Evolutionary conservation across 2,888 invertebrate genomes (phyloP), one percentile per base, ranked within the genome.

Genomic region (Drosophila leonis): DNA sequence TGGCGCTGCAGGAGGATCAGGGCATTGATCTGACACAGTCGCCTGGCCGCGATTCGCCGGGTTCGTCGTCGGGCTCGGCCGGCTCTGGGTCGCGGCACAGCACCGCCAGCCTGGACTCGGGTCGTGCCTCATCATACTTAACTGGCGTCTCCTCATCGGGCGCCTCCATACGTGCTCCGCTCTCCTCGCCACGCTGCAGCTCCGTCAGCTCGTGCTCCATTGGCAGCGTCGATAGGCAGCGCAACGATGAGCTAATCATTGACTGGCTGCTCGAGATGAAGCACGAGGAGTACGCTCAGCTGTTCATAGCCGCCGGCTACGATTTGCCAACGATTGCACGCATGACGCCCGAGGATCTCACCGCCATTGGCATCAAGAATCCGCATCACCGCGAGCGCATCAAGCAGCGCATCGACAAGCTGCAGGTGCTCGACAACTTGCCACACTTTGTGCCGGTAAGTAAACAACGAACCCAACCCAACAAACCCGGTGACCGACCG

Each of bases 251-350:
- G 93, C 96, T 99, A 79, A 96, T 99, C 90, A 97, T 96, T 93
- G 97, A 97, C 72, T 99, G 99, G 98, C 94, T 99, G 91, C 95
- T 97, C 69, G 98, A 98, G 91, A 94, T 98, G 73, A 95, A 99
- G 46, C 98, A 98, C 94, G 98, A 98, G 92, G 98, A 98, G 92
- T 99, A 99, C 94, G 97, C 97, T 80, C 95, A 97, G 54, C 95
- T 98, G 67, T 99, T 99, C 93, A 95, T 98, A 75, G 96, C 97
- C 46, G 98, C 99, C 15, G 99, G 99, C 41, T 99, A 99, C 93
- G 99, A 99, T 94, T 95, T 99, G 94, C 97, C 98, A 31, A 99
- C 99, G 2, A 98, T 99, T 90, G 97, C 98, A n/a, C 95, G 98
- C 84, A 99, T 99, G 98, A 99, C 99, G 15, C 99, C 99, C 0